Conservation (phyloP, 2,113 vertebrate species). For the human region DNA sequence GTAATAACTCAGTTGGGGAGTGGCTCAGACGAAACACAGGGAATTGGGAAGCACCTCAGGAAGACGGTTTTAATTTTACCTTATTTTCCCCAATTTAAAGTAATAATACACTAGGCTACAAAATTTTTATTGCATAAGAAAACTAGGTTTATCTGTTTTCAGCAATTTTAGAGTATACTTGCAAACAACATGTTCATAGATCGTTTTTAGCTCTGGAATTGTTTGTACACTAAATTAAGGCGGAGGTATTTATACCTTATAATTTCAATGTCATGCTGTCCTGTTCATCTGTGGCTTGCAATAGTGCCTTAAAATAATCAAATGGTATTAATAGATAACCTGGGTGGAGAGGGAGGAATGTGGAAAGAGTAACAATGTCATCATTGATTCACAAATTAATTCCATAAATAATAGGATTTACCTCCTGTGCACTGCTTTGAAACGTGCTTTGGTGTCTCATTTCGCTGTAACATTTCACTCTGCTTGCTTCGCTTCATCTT, state of each 20-base stretch:
- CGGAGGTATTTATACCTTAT: slow-evolving; percentile 29
- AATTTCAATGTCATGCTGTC: slow-evolving; percentile 34
- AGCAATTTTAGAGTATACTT: not conserved
- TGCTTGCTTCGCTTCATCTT: not conserved
- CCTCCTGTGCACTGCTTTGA: fast-evolving
- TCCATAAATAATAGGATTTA: not conserved
- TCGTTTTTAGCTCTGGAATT: slow-evolving; percentile 38
- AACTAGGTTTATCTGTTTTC: not conserved
- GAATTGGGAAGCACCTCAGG: not conserved
- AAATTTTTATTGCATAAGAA: not conserved
- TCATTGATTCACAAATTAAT: not conserved
- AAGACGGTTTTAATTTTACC: slow-evolving; percentile 20
- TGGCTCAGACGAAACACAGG: not conserved
- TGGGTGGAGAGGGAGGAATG: not conserved
- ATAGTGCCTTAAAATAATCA: slow-evolving; percentile 34
- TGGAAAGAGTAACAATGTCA: slow-evolving; percentile 46
- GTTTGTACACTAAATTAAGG: slow-evolving; percentile 32
- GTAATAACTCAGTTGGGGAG: not conserved
- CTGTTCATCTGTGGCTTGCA: slow-evolving; percentile 18
- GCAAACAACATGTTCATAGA: not conserved
- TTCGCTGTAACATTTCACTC: not conserved
- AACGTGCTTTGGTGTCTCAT: not conserved
- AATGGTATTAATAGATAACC: slow-evolving; percentile 39
- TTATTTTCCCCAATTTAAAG: slow-evolving; percentile 31
- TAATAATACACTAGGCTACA: not conserved